These are phyloP conservation scores for Proterorhinus semilunaris DNA, from an alignment of 2,113 vertebrate genomes.

Conservation along the genomic window DNA sequence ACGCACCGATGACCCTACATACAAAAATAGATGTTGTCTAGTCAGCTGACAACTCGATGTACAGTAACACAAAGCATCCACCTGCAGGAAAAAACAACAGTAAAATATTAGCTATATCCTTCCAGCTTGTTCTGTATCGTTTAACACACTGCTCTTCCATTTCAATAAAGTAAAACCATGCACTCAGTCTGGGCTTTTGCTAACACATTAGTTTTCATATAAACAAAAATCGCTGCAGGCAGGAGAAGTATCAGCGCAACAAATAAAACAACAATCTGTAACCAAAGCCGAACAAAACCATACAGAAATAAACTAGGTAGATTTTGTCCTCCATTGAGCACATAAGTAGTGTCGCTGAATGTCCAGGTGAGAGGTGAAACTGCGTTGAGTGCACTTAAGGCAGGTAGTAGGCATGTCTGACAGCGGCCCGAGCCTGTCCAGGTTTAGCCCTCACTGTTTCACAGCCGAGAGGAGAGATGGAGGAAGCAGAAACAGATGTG, in stretches of 20 bases:
- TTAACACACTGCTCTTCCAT: slow-evolving; percentile 39
- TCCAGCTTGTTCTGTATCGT: slow-evolving; percentile 31
- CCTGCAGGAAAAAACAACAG: slow-evolving; percentile 62
- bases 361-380: slow-evolving; percentile 65
- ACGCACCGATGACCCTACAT: slow-evolving; percentile 75
- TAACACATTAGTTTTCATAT: slow-evolving; percentile 44
- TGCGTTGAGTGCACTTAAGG: slow-evolving; percentile 78
- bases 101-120: slow-evolving; percentile 70
- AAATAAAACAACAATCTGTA: slow-evolving; percentile 60
- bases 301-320: slow-evolving; percentile 65
- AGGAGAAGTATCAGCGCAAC: slow-evolving; percentile 58
- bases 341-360: slow-evolving; percentile 39
- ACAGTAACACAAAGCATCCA: slow-evolving; percentile 73
- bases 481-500: slow-evolving; percentile 25
- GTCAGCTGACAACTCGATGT: slow-evolving; percentile 74
- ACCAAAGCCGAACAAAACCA: slow-evolving; percentile 65
- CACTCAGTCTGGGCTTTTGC: slow-evolving; percentile 29
- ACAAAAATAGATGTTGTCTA: slow-evolving; percentile 79
- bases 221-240: slow-evolving; percentile 60
- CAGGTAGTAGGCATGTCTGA: slow-evolving; percentile 68
- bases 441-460: slow-evolving; percentile 54
- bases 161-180: slow-evolving; percentile 35
- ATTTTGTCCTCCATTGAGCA: slow-evolving; percentile 42
- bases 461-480: slow-evolving; percentile 39
- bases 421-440: slow-evolving; percentile 40